These are phyloP conservation scores for Daboia siamensis DNA, from an alignment of 2,113 vertebrate species.

Conservation along the genomic window DNA sequence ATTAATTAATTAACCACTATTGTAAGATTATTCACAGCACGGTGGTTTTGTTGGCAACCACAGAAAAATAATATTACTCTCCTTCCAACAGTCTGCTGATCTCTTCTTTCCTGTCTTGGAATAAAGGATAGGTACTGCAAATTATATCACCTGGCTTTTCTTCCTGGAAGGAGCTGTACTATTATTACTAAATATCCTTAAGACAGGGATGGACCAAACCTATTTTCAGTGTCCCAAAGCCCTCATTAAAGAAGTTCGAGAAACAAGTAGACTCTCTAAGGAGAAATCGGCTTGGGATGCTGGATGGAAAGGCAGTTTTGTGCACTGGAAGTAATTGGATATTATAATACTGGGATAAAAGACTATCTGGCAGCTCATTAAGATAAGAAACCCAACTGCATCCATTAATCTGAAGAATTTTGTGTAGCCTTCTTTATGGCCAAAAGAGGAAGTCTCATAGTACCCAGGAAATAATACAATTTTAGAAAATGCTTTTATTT, in stretches of 20 bases:
- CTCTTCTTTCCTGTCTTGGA: neutral
- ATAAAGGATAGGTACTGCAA: neutral
- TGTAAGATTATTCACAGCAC: neutral
- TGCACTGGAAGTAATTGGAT: neutral
- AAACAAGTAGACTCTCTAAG: neutral
- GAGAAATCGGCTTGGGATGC: neutral
- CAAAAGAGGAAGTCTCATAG: slow-evolving; percentile 3
- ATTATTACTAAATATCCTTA: neutral
- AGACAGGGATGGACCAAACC: neutral
- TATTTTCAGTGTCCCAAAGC: neutral
- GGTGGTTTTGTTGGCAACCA: neutral
- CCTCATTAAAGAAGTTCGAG: neutral
- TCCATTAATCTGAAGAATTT: slow-evolving; percentile 26
- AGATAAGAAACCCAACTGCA: neutral
- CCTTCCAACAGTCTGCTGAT: neutral
- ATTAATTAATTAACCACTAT: neutral
- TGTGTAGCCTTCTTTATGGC: neutral
- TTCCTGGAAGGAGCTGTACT: neutral
- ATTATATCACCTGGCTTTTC: neutral
- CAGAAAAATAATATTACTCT: neutral
- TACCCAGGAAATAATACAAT: neutral
- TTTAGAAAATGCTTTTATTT: slow-evolving; percentile 50
- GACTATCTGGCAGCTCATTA: neutral
- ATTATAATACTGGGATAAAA: neutral
- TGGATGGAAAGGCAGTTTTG: neutral